These are phyloP conservation scores for Podarcis cretensis DNA, from an alignment of 2,113 vertebrate genomes.

Conservation along the genomic window DNA sequence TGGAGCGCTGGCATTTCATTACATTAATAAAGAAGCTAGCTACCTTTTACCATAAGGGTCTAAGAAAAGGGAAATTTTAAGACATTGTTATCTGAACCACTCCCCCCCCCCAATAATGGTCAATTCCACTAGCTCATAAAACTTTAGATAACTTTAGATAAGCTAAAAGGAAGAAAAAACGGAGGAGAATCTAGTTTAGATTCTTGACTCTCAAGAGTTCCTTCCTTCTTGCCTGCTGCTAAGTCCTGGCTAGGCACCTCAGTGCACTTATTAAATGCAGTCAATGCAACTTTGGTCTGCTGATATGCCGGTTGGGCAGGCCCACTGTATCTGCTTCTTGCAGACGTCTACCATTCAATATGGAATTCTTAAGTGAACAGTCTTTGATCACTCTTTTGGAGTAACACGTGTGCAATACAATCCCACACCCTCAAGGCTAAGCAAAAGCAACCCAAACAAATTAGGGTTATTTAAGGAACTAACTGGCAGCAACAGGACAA, in stretches of 20 bases:
- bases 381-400: background rate
- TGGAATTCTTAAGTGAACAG: background rate
- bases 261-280: background rate
- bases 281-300: background rate
- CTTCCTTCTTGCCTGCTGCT: background rate
- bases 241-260: background rate
- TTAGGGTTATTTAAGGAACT: conserved; percentile 24
- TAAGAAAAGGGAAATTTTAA: background rate
- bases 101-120: background rate
- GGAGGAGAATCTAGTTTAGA: background rate
- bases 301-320: background rate
- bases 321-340: background rate
- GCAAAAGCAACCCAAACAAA: conserved; percentile 29
- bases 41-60: background rate
- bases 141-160: background rate
- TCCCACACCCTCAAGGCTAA: background rate
- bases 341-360: background rate
- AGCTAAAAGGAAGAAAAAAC: background rate
- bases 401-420: background rate
- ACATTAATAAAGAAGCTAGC: background rate
- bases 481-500: background rate
- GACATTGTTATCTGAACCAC: too few relatives aligned
- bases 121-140: background rate
- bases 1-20: background rate
- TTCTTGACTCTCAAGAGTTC: background rate